Conservation (phyloP, 2,888 invertebrate species). For the Cerastis rubricosa region DNA sequence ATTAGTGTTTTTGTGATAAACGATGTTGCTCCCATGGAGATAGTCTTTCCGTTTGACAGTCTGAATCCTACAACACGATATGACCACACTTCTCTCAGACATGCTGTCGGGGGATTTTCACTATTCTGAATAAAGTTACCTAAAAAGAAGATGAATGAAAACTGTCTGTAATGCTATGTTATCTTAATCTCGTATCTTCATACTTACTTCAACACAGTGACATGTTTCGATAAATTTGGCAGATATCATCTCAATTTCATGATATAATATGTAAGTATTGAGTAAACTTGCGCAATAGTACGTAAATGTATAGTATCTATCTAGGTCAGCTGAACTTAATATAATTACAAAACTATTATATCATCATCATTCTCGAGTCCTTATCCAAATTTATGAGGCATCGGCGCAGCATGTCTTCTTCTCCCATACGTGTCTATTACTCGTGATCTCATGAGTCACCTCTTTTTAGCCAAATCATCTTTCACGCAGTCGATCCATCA, state of each 20-base stretch:
- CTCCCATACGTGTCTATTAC: background rate
- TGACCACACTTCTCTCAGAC: background rate
- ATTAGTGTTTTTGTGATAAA: background rate
- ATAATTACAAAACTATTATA: background rate
- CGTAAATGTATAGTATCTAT: background rate
- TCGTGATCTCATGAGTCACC: background rate
- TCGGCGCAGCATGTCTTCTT: background rate
- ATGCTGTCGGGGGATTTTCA: background rate
- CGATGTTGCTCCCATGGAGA: background rate
- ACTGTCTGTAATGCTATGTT: background rate
- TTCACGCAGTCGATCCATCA: background rate
- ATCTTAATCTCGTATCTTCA: background rate
- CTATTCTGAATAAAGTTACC: background rate
- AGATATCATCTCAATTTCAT: background rate
- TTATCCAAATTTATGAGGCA: background rate
- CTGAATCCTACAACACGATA: background rate
- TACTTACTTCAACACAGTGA: constrained; percentile 10
- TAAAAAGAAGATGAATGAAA: constrained; percentile 13
- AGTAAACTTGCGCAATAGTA: constrained; percentile 12
- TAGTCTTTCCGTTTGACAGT: background rate
- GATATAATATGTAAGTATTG: background rate
- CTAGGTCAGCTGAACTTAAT: background rate
- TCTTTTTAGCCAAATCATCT: background rate
- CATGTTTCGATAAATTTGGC: constrained; percentile 12
- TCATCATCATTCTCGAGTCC: too few relatives aligned